phyloP scores from a whole-genome alignment of 2,113 vertebrate genomes.

The Scolopax mira region DNA sequence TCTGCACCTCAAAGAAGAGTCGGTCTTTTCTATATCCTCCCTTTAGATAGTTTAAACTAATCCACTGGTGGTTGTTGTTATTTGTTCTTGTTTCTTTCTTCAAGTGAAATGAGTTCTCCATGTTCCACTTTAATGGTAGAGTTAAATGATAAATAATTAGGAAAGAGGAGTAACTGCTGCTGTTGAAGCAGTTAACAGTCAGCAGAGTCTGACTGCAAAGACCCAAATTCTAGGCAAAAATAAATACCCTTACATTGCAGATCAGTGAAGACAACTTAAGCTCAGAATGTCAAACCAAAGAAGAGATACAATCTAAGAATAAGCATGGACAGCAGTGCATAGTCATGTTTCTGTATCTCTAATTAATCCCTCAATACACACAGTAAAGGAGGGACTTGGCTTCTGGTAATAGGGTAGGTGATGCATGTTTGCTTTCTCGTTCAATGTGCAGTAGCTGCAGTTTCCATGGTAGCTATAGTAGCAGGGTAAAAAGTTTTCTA shows the following conservation, averaged over 20 bases:
- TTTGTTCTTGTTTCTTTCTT: background rate
- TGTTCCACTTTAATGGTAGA: background rate
- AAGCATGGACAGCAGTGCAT: background rate
- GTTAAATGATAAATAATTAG: background rate
- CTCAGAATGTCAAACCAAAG: background rate
- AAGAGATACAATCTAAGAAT: background rate
- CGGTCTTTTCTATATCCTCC: background rate
- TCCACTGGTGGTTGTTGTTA: background rate
- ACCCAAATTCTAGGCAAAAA: background rate
- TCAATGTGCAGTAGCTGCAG: background rate
- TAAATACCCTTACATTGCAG: background rate
- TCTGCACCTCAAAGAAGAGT: background rate
- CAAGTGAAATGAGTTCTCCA: background rate
- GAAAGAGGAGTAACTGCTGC: background rate
- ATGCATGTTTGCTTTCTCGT: background rate
- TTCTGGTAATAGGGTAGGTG: background rate
- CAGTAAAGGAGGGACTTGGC: background rate
- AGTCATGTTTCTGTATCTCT: background rate
- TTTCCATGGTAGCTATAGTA: background rate
- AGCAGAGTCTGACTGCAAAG: background rate
- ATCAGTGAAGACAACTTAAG: background rate
- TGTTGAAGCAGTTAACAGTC: background rate
- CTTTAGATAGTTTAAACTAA: background rate
- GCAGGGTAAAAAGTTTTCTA: background rate
- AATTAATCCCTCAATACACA: background rate